These are phyloP conservation scores for Antrozous pallidus DNA, from an alignment of 2,797 vertebrate species.

Conservation along the genomic window DNA sequence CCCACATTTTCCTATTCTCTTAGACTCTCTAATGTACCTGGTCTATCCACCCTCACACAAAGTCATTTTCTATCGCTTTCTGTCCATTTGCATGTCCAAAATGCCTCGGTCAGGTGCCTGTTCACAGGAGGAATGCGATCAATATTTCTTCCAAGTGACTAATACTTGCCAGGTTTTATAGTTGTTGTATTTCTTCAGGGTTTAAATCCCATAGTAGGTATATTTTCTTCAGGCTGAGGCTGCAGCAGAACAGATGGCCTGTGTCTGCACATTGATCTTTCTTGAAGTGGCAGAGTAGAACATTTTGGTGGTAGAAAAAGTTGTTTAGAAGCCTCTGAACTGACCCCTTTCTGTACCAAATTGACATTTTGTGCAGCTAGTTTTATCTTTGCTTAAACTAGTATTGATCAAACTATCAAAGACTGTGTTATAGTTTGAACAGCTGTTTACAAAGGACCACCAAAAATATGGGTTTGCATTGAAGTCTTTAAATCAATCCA, in stretches of 20 bases:
- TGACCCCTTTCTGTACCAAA: constrained; percentile 77
- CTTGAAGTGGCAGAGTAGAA: constrained; percentile 69
- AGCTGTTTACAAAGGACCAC: constrained; percentile 59
- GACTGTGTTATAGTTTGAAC: constrained; percentile 65
- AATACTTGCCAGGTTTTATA: constrained; percentile 58
- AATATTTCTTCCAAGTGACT: constrained; percentile 37
- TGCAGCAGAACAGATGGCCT: constrained; percentile 71
- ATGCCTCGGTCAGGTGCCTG: background rate
- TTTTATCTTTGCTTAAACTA: constrained; percentile 80
- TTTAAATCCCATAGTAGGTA: constrained; percentile 64
- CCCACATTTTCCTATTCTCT: background rate
- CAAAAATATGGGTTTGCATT: constrained; percentile 68
- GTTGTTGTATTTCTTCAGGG: constrained; percentile 67
- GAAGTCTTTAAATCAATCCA: constrained; percentile 67
- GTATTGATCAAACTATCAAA: constrained; percentile 81
- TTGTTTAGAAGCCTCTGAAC: constrained; percentile 76
- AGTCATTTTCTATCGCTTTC: background rate
- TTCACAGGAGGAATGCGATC: background rate
- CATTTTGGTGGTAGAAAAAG: constrained; percentile 75
- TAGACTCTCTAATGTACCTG: background rate
- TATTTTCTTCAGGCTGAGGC: constrained; percentile 60
- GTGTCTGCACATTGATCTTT: constrained; percentile 72
- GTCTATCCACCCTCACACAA: background rate
- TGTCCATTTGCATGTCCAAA: background rate
- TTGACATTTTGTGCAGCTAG: constrained; percentile 71